Evolutionary conservation across 2,888 invertebrate genomes (phyloP).

Genomic region (Apantesis nais): DNA sequence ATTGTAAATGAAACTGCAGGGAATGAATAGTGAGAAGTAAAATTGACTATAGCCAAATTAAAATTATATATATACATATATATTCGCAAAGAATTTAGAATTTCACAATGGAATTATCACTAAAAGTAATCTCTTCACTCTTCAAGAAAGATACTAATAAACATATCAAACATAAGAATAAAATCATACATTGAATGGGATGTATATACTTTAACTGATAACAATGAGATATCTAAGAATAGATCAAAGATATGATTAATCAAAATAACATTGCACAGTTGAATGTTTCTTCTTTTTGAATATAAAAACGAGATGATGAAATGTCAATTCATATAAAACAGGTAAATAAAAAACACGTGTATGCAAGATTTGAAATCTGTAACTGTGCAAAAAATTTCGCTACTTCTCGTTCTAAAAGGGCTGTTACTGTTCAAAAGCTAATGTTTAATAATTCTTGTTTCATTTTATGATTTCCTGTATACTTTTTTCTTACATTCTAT

Average conservation of each 20-base stretch:
- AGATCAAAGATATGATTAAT: background rate
- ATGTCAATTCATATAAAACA: background rate
- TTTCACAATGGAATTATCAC: too few species aligned
- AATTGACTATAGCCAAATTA: too few species aligned
- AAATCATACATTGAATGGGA: background rate
- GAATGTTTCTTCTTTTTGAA: background rate
- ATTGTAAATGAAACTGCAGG: too few species aligned
- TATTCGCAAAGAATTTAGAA: too few species aligned
- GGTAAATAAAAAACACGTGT: background rate
- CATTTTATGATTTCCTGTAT: background rate
- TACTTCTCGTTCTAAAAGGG: background rate
- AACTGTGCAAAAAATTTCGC: background rate
- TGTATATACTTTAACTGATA: background rate
- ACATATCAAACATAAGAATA: background rate
- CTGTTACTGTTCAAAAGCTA: background rate
- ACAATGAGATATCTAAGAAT: background rate
- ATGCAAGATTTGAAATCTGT: background rate
- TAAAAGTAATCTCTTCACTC: too few species aligned
- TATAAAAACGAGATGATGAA: background rate
- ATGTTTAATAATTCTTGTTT: too few species aligned
- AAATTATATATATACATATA: too few species aligned
- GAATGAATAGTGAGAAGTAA: too few species aligned
- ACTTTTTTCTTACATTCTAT: background rate
- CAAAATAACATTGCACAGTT: background rate
- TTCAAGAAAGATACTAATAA: background rate